Evolutionary conservation across 1,140 invertebrate species (phyloP).

Genomic region (Eumaeus atala): DNA sequence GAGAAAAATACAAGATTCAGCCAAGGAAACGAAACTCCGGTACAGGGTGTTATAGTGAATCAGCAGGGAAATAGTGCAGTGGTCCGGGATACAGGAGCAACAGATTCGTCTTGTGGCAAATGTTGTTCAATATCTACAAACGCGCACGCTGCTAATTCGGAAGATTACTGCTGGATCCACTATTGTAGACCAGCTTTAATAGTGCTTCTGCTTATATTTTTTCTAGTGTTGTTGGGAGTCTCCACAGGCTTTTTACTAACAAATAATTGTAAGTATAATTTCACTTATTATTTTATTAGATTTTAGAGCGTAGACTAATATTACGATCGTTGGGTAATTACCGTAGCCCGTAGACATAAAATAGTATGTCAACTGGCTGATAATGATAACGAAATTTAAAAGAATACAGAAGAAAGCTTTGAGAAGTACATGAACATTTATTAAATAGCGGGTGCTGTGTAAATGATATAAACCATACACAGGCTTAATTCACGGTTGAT

Average conservation of each 20-base stretch:
- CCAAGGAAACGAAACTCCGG: conserved; percentile 56
- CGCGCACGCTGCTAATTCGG: conserved; percentile 53
- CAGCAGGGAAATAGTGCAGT: conserved; percentile 71
- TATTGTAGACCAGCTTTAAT: conserved; percentile 63
- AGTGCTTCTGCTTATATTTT: conserved; percentile 60
- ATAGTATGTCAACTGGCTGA: no score
- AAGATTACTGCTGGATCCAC: conserved; percentile 67
- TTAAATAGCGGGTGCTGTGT: no score
- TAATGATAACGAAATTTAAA: no score
- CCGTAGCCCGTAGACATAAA: no score
- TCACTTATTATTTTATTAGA: not conserved
- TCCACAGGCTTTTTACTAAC: conserved; percentile 68
- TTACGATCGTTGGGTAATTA: no score
- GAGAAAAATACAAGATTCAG: conserved; percentile 58
- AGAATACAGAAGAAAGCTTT: no score
- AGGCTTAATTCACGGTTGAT: conserved; percentile 48
- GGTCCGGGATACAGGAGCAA: conserved; percentile 42
- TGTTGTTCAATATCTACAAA: conserved; percentile 45
- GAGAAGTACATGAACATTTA: no score
- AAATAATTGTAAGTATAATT: conserved; percentile 65
- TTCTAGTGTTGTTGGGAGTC: conserved; percentile 63
- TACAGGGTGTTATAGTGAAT: conserved; percentile 70
- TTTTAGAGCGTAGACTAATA: no score
- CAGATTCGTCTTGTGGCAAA: conserved; percentile 38
- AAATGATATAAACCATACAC: conserved; percentile 8